Evolutionary conservation across 2,113 vertebrate genomes (phyloP).

Genomic region (Hippocampus abdominalis): DNA sequence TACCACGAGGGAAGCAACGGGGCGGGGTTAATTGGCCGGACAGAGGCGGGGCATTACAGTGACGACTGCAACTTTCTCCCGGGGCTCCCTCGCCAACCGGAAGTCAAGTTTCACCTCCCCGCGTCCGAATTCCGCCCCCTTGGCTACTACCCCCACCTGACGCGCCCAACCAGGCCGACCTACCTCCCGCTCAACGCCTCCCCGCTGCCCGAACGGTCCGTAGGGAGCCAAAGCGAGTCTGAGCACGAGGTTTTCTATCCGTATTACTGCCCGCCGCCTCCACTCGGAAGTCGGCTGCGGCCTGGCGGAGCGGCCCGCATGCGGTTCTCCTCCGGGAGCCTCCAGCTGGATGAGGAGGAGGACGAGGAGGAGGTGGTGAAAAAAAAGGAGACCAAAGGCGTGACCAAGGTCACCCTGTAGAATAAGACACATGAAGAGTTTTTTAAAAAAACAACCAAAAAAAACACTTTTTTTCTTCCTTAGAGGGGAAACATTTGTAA

Average conservation of each 20-base stretch:
- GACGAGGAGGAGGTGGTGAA: conserved; percentile 65
- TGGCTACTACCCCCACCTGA: conserved; percentile 83
- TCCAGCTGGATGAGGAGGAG: conserved; percentile 89
- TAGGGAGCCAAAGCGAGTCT: conserved; percentile 79
- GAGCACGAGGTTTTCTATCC: conserved; percentile 86
- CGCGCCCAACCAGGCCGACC: conserved; percentile 68
- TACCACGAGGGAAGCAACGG: conserved; percentile 42
- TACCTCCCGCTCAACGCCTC: conserved; percentile 67
- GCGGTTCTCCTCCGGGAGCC: conserved; percentile 87
- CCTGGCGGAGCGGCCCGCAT: conserved; percentile 74
- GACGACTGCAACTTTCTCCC: conserved; percentile 77
- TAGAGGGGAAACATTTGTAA: too few relatives aligned
- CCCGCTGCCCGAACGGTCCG: conserved; percentile 55
- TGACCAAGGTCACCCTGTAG: conserved; percentile 51
- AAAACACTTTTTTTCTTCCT: too few relatives aligned
- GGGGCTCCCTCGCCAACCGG: conserved; percentile 82
- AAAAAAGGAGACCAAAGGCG: conserved; percentile 5
- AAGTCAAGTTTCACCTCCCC: conserved; percentile 80
- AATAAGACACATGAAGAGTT: background rate
- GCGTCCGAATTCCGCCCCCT: conserved; percentile 87
- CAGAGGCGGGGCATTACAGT: conserved; percentile 65
- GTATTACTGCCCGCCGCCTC: conserved; percentile 74
- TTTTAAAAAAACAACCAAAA: background rate
- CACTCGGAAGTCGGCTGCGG: conserved; percentile 67
- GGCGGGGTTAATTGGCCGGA: conserved; percentile 42